phyloP scores from a whole-genome alignment of 2,888 invertebrate genomes.

The Synergus laeviventris region DNA sequence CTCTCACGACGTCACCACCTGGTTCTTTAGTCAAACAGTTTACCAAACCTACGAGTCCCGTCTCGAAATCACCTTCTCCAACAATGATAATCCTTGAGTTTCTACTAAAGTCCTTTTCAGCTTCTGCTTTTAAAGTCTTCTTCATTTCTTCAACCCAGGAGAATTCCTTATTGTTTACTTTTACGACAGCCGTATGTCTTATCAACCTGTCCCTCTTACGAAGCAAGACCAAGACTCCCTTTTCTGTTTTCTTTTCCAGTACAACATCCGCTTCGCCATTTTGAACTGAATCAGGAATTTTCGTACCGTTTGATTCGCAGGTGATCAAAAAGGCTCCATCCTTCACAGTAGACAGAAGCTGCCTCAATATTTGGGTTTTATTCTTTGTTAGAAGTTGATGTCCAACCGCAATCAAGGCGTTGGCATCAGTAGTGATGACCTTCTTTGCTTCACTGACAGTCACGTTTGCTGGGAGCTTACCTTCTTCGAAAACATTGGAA shows the following conservation, averaged over 20 bases:
- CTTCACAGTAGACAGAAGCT: conserved; percentile 50
- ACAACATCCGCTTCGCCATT: conserved; percentile 57
- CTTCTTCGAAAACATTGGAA: conserved; percentile 71
- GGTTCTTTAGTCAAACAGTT: conserved; percentile 91
- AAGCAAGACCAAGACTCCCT: conserved; percentile 58
- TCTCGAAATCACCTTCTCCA: conserved; percentile 81
- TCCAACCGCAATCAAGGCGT: conserved; percentile 78
- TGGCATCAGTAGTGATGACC: conserved; percentile 77
- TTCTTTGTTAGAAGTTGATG: conserved; percentile 76
- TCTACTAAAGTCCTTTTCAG: conserved; percentile 76
- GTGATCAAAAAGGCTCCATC: conserved; percentile 66
- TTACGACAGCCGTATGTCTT: conserved; percentile 63
- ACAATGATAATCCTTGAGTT: conserved; percentile 81
- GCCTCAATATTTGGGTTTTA: conserved; percentile 40
- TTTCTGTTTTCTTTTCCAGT: conserved; percentile 60
- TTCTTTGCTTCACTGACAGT: conserved; percentile 80
- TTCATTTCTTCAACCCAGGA: conserved; percentile 73
- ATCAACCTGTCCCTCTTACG: conserved; percentile 57
- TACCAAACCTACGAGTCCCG: conserved; percentile 90
- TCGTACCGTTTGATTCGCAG: conserved; percentile 53
- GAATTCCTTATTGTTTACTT: conserved; percentile 67
- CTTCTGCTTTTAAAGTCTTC: conserved; percentile 61
- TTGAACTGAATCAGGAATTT: conserved; percentile 44
- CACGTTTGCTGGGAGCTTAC: conserved; percentile 77
- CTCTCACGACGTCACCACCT: conserved; percentile 79